phyloP scores from a whole-genome alignment of 37 sponge, comb jelly and placozoan species.

The Trichoplax adhaerens region DNA sequence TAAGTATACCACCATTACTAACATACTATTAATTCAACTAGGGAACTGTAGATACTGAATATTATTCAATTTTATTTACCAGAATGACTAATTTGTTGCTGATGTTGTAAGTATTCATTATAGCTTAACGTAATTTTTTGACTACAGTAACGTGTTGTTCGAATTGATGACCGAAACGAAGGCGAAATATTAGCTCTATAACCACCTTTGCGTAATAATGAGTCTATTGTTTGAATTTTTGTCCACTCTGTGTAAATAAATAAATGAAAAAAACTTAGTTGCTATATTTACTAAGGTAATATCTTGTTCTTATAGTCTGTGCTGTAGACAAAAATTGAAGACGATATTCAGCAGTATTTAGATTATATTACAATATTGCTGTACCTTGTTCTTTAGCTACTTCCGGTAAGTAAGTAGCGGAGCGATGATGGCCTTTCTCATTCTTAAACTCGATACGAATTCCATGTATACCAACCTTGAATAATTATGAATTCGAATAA shows the following conservation, averaged over 20 bases:
- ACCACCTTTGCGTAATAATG: constrained; percentile 78
- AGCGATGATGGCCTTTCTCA: constrained; percentile 14
- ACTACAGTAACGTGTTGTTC: constrained; percentile 62
- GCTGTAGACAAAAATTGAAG: neutral
- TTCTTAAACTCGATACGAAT: constrained; percentile 78
- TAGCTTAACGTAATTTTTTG: constrained; percentile 63
- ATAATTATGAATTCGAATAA: neutral
- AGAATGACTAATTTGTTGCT: too few relatives aligned
- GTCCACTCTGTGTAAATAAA: constrained; percentile 46
- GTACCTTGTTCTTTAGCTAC: constrained; percentile 80
- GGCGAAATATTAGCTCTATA: constrained; percentile 54
- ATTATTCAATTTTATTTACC: too few relatives aligned
- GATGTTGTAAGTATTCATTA: constrained; percentile 9
- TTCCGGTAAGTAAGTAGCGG: constrained; percentile 95
- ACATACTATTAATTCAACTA: too few relatives aligned
- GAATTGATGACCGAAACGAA: constrained; percentile 29
- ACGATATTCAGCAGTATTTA: neutral
- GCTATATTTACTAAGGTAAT: neutral
- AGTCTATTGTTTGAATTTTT: constrained; percentile 65
- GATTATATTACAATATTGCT: neutral
- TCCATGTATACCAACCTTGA: constrained; percentile 81
- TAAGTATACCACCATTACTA: too few relatives aligned
- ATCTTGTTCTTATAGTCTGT: neutral
- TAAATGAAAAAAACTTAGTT: neutral
- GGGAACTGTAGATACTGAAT: too few relatives aligned